Percentiles rank a stretch among this genome's conserved stretches.
Evolutionary conservation across 2,888 invertebrate species (phyloP).

Genomic region (Mesodorylaimus sp.): DNA sequence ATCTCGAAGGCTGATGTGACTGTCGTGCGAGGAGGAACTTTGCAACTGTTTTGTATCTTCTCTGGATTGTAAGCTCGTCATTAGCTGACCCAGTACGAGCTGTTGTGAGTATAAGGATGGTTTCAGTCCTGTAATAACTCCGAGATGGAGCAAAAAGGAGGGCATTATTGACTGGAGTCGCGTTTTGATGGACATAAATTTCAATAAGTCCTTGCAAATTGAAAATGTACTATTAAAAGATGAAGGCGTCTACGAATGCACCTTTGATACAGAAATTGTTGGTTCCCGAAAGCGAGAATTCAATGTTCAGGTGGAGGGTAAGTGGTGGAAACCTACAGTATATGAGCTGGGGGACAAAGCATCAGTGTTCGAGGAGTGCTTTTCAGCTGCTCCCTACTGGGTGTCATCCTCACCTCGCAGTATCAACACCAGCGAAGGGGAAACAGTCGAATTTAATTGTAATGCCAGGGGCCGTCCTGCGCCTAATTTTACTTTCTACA

Average conservation of each 20-base stretch:
- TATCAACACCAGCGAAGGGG: constrained; percentile 73
- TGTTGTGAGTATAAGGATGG: too few species aligned
- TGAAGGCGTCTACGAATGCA: constrained; percentile 69
- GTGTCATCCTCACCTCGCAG: constrained; percentile 81
- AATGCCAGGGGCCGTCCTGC: constrained; percentile 71
- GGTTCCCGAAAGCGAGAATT: too few species aligned
- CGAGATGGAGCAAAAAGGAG: constrained; percentile 22
- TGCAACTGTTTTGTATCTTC: constrained; percentile 36
- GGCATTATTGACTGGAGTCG: background rate
- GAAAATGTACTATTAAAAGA: constrained; percentile 69
- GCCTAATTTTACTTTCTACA: constrained; percentile 52
- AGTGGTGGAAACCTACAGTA: too few species aligned
- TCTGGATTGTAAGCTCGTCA: constrained; percentile 34
- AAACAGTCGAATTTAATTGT: constrained; percentile 67
- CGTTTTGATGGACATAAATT: background rate
- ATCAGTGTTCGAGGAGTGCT: too few species aligned
- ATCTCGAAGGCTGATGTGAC: constrained; percentile 12
- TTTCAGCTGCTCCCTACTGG: too few species aligned
- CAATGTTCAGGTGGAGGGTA: too few species aligned
- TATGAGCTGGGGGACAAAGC: too few species aligned
- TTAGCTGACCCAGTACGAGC: too few species aligned
- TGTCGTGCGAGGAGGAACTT: constrained; percentile 20
- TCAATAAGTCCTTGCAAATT: constrained; percentile 35
- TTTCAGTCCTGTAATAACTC: constrained; percentile 26
- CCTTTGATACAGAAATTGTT: too few species aligned